phyloP scores from a whole-genome alignment of 2,797 vertebrate species.

The Anguilla anguilla region DNA sequence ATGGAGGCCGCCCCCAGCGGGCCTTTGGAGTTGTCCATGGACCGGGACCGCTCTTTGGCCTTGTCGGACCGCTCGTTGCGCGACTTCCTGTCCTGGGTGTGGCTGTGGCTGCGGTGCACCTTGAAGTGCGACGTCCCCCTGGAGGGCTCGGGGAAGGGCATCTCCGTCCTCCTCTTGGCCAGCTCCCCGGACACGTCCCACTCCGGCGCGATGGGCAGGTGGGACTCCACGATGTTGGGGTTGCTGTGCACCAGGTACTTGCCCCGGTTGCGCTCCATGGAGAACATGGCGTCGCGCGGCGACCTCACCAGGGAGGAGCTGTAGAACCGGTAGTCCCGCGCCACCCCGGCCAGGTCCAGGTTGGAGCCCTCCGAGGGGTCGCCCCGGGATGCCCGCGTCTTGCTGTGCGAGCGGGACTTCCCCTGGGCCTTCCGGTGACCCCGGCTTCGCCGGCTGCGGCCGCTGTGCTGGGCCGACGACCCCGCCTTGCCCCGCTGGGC shows the following conservation, averaged over 20 bases:
- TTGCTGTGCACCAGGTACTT: slow-evolving; percentile 94
- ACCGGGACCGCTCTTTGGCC: slow-evolving; percentile 96
- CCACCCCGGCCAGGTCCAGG: slow-evolving; percentile 83
- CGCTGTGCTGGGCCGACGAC: slow-evolving; percentile 92
- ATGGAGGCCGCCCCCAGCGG: slow-evolving; percentile 78
- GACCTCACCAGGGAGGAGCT: slow-evolving; percentile 92
- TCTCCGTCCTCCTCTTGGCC: slow-evolving; percentile 96
- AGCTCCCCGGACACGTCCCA: slow-evolving; percentile 98
- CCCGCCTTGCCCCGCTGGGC: slow-evolving; percentile 91
- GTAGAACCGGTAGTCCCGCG: slow-evolving; percentile 92
- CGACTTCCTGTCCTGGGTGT: slow-evolving; percentile 97
- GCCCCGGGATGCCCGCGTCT: slow-evolving; percentile 90
- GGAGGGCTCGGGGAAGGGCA: slow-evolving; percentile 98
- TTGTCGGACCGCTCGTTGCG: slow-evolving; percentile 93
- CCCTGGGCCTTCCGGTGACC: slow-evolving; percentile 93
- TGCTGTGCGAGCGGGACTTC: slow-evolving; percentile 97
- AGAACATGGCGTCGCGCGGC: slow-evolving; percentile 93
- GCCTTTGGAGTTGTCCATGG: slow-evolving; percentile 98
- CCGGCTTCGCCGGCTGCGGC: slow-evolving; percentile 89
- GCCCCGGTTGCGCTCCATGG: slow-evolving; percentile 87
- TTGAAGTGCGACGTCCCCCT: slow-evolving; percentile 94
- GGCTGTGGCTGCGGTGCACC: slow-evolving; percentile 98
- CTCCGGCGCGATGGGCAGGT: slow-evolving; percentile 95
- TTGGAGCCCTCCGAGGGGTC: slow-evolving; percentile 93
- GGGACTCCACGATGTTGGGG: slow-evolving; percentile 90